Base-by-base conservation (phyloP, 1,140 invertebrate genomes). In the Ptiloglossa arizonensis region DNA sequence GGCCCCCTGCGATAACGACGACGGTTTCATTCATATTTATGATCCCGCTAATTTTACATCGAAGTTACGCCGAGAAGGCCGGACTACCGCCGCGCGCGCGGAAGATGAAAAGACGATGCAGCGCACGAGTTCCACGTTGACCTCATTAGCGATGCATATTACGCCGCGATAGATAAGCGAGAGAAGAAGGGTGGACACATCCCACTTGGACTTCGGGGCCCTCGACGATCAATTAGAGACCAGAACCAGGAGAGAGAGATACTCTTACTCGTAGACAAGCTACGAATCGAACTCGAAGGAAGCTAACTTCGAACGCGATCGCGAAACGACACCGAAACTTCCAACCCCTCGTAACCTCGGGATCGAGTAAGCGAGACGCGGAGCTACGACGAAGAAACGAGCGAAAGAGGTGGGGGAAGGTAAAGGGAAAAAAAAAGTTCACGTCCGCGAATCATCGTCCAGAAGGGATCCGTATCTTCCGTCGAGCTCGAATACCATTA, bases 71-170 rank as follows among this genome's bases (percentile, higher is more conserved):
- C 68, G 22, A 62, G 44, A 22, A 6, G n/a, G 41, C 52, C 44
- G 60, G 64, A 73, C 75, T n/a, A n/a, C n/a, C n/a, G n/a, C n/a
- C n/a, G 60, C 72, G 35, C 80, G 71, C 54, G 17, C n/a, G 5
- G 24, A 56, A 50, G 57, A 57, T 64, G 59, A 46, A 72, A 72
- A 62, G 17, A 83, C 38, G 48, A 82, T 76, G 84, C 77, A 66
- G 85, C 81, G 80, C 80, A 82, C 81, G 79, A 54, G 68, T 44
- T 48, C 41, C 35, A 24, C 24, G 78, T 76, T 81, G 81, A 87
- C 83, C 89, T 87, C 82, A 81, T 88, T 89, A 88, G 57, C 76
- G 70, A 87, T 87, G 83, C 86, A 82, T 80, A 84, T 81, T 83
- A 69, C 78, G 68, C 71, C 50, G 54, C 74, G 29, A 75, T 67